Evolutionary conservation across 2,113 vertebrate genomes (phyloP), one percentile per base, ranked within the genome.

Genomic region (Brienomyrus longianalis): DNA sequence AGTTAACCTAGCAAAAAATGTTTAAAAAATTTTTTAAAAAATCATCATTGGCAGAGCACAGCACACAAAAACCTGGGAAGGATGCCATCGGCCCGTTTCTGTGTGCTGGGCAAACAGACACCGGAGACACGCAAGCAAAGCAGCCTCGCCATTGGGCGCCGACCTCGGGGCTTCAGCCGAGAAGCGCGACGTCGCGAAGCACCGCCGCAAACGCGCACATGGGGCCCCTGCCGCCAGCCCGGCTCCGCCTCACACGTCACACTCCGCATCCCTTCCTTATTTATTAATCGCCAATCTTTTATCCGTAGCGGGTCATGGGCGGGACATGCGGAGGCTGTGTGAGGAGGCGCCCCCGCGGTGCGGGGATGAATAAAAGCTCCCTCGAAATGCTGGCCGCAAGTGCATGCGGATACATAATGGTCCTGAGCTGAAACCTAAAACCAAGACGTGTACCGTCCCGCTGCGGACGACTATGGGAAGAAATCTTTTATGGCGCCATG

Each of bases 401-500:
- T 54, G 39, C 13, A 17, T 2, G 3, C 6, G 39, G 31, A 48
- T 52, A 54, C 15, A 80, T 45, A 88, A 87, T 11, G 83, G 86
- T 83, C 70, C 17, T 4, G 5, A 47, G 45, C 87, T 77, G 47
- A 56, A 84, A 84, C 48, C 9, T 10, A 54, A 88, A 47, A 66
- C 31, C 15, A 19, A n/a, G 13, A 21, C n/a, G 50, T 48, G 48
- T 90, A 43, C 88, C 8, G 87, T 93, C 92, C 93, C 92, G 92
- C 92, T 92, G 88, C 92, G 93, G 94, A 93, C 62, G 70, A 87
- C 91, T 92, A 91, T 90, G 91, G 86, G 88, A 90, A 93, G 95
- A 95, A 96, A 95, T 95, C 94, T 92, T 93, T 93, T 92, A 90
- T 80, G 90, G 92, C 88, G 91, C 90, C 90, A 93, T 92, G 93